Percentiles rank a stretch among this genome's conserved stretches.
Conservation (phyloP, 2,113 vertebrate genomes). For the Odobenus rosmarus region DNA sequence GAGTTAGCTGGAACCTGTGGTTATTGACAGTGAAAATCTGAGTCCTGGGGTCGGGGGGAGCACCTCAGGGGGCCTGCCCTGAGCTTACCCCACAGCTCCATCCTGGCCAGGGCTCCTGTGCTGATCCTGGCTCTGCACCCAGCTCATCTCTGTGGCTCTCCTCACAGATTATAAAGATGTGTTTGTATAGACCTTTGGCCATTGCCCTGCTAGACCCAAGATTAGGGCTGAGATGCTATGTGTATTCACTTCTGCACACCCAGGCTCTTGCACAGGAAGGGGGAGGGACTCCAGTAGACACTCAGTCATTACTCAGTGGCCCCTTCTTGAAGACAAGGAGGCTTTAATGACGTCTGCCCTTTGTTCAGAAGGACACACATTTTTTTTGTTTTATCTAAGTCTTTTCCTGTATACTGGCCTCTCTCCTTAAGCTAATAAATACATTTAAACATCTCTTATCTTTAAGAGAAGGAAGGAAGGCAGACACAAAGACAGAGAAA, state of each 20-base stretch:
- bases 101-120: rapidly evolving
- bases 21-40: rapidly evolving
- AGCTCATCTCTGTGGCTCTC: rapidly evolving
- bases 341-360: background rate
- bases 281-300: background rate
- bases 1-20: background rate
- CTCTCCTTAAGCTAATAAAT: background rate
- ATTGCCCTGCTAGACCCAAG: rapidly evolving
- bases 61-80: background rate
- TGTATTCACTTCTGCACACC: background rate
- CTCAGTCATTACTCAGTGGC: background rate
- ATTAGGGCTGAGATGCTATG: too few species aligned
- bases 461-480: background rate
- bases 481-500: background rate
- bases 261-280: background rate
- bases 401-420: background rate
- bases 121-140: too few species aligned
- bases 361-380: background rate
- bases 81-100: background rate
- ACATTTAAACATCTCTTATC: background rate
- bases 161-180: rapidly evolving
- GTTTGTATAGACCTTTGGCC: background rate
- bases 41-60: rapidly evolving
- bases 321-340: background rate
- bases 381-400: background rate